phyloP scores from a whole-genome alignment of 2,888 invertebrate species.

The Andrena flavipes region DNA sequence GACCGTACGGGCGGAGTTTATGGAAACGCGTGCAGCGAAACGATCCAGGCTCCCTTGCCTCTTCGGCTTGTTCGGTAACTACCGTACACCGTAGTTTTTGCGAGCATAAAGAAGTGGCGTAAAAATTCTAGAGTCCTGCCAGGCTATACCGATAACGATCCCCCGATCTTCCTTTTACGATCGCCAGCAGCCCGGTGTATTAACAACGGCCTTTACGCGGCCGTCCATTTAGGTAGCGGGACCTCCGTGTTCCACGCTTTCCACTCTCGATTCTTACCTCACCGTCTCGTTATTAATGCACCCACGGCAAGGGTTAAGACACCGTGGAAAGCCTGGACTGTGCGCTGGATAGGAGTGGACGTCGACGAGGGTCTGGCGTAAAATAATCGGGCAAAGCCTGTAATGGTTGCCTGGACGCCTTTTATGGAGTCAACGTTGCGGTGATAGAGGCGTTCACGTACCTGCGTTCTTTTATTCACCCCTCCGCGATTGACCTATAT shows the following conservation, averaged over 20 bases:
- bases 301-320: constrained; percentile 4
- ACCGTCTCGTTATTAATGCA: constrained; percentile 31
- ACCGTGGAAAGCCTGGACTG: background rate
- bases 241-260: constrained; percentile 28
- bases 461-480: constrained; percentile 13
- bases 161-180: constrained; percentile 53
- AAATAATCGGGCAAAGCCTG: constrained; percentile 34
- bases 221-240: constrained; percentile 32
- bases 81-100: constrained; percentile 35
- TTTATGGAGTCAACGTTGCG: constrained; percentile 34
- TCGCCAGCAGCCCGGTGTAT: constrained; percentile 20
- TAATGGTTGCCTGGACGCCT: constrained; percentile 28
- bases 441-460: constrained; percentile 25
- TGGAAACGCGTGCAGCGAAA: constrained; percentile 37
- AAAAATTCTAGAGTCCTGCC: constrained; percentile 36
- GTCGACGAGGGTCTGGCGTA: constrained; percentile 20
- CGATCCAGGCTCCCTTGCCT: constrained; percentile 20
- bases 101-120: constrained; percentile 44
- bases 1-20: constrained; percentile 20
- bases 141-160: constrained; percentile 39
- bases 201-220: constrained; percentile 42
- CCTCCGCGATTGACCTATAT: constrained; percentile 30
- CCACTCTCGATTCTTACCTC: constrained; percentile 30
- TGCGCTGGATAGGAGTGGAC: background rate
- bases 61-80: constrained; percentile 31